Base-by-base conservation (phyloP, 2,797 vertebrate genomes). In the Schizopygopsis malacanthus region DNA sequence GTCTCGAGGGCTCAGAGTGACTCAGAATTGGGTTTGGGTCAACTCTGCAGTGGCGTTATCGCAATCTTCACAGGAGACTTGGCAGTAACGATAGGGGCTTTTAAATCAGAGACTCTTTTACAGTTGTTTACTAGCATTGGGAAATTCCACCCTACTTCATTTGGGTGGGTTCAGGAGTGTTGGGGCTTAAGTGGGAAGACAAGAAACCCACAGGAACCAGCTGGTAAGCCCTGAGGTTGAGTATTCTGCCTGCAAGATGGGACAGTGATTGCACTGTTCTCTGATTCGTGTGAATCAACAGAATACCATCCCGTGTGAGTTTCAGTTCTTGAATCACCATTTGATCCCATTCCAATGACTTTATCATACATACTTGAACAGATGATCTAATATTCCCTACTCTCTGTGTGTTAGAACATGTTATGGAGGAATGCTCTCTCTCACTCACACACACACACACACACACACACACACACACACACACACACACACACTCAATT, bases 41-140 rank as follows among this genome's bases (percentile, higher is more conserved):
- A 84, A 41, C 20, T 8, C 52, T 28, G 4, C 69, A 69, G 45
- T 33, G 10, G 33, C 43, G 43, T 47, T 78, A 67, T 84, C 33
- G 1, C 37, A 28, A 39, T 84, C 43, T 18, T 83, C 2, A 75
- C 73, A 69, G 63, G 73, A 43, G 80, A 79, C 77, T 72, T 85
- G 77, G 77, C 84, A 80, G 52, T 80, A 77, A 73, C 22, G 18
- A 80, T 71, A 63, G 77, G 84, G 45, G 82, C 70, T 85, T 86
- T 86, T 78, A 78, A 71, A 47, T 69, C 39, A 12, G 61, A 72
- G 37, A 69, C 47, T 18, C 13, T 71, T 65, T 41, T 73, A 39
- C 78, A 71, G 67, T 61, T 77, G 83, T 77, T 82, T 85, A 70
- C 50, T 28, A 41, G 61, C 50, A 61, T 25, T 77, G 72, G 86